Evolutionary conservation across 2,113 vertebrate genomes (phyloP).

Genomic region (Corythoichthys haematopterus): DNA sequence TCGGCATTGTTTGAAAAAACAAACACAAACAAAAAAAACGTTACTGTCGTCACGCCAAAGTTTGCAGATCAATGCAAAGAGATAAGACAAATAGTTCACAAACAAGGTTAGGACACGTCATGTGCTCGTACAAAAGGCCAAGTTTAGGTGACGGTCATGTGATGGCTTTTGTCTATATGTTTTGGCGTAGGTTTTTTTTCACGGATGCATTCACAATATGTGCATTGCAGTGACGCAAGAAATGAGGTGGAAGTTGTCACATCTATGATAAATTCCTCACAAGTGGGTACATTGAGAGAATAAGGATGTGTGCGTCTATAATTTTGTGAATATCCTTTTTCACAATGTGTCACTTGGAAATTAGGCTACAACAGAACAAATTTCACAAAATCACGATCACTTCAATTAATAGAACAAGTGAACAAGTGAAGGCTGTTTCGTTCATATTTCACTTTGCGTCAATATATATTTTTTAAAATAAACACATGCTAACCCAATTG

Average conservation of each 20-base stretch:
- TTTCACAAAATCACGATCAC: too few species aligned
- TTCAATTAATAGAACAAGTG: too few species aligned
- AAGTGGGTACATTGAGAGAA: conserved; percentile 3
- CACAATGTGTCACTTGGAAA: not conserved
- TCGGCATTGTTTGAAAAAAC: too few species aligned
- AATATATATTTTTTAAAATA: too few species aligned
- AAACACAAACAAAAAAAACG: not conserved
- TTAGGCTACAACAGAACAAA: not conserved
- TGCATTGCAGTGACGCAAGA: conserved; percentile 4
- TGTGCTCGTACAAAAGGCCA: conserved; percentile 35
- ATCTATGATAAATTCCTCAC: conserved; percentile 11
- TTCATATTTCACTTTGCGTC: too few species aligned
- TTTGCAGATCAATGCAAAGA: conserved; percentile 36
- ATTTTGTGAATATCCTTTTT: not conserved
- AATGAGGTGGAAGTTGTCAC: not conserved
- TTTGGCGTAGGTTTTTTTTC: not conserved
- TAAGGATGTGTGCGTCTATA: not conserved
- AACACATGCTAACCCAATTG: too few species aligned
- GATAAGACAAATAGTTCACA: conserved; percentile 49
- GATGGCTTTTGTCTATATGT: conserved; percentile 13
- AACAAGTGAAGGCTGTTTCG: too few species aligned
- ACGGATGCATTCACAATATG: not conserved
- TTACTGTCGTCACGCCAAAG: conserved; percentile 11
- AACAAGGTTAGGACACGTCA: conserved; percentile 34
- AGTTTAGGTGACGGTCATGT: not conserved